Percentiles rank a stretch among this genome's conserved stretches.
These are phyloP conservation scores for Styela clava DNA, from an alignment of 23 tunicate species.

Conservation along the genomic window DNA sequence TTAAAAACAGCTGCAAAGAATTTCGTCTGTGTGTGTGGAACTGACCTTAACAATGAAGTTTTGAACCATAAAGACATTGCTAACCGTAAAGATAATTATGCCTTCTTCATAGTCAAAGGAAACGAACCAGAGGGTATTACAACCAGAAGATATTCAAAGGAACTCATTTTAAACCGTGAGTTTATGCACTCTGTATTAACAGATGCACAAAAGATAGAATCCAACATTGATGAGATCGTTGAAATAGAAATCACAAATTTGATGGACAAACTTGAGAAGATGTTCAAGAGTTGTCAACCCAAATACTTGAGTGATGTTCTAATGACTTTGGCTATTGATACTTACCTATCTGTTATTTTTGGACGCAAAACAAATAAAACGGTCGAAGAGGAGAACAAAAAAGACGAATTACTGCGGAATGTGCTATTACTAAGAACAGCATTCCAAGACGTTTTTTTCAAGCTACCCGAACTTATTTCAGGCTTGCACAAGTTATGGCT, in stretches of 20 bases:
- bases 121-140: background rate
- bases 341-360: background rate
- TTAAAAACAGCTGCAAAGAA: background rate
- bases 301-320: background rate
- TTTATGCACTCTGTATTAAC: background rate
- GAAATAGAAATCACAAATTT: background rate
- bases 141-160: background rate
- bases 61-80: background rate
- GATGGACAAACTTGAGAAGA: background rate
- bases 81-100: background rate
- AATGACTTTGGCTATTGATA: background rate
- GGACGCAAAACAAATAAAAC: background rate
- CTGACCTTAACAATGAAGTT: background rate
- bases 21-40: background rate
- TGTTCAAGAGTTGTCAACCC: background rate
- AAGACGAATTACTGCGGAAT: background rate
- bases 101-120: background rate
- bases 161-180: background rate
- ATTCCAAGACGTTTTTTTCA: background rate
- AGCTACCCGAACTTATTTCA: background rate
- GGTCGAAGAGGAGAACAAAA: background rate
- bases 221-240: background rate
- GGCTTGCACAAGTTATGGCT: background rate
- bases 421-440: background rate
- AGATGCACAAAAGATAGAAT: background rate